Percentiles rank a stretch among this genome's conserved stretches.
Evolutionary conservation across 1,140 invertebrate genomes (phyloP).

Genomic region (Proales similis): DNA sequence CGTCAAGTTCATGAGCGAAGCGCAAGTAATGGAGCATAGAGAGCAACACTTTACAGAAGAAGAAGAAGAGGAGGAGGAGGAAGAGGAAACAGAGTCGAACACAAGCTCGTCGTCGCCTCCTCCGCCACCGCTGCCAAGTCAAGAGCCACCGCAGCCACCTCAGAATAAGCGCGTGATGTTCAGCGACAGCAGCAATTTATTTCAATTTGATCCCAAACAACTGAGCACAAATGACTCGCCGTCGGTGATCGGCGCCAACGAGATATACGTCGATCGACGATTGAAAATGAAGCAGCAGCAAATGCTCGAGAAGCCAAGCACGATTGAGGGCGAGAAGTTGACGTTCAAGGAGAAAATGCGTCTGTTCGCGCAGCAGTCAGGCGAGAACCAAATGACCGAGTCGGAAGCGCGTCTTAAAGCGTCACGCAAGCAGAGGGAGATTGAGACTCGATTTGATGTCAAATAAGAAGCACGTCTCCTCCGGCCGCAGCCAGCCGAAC

Average conservation of each 20-base stretch:
- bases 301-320: conserved; percentile 7
- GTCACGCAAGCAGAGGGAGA: conserved; percentile 21
- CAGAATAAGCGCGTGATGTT: conserved; percentile 34
- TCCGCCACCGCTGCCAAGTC: conserved; percentile 9
- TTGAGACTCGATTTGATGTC: conserved; percentile 29
- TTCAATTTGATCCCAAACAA: conserved; percentile 7
- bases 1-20: conserved; percentile 6
- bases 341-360: conserved; percentile 37
- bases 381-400: conserved; percentile 22
- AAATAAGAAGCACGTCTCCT: no score
- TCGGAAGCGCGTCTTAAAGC: conserved; percentile 4
- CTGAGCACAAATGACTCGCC: conserved; percentile 31
- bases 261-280: conserved; percentile 55
- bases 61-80: background rate
- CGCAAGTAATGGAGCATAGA: conserved; percentile 4
- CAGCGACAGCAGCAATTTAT: conserved; percentile 27
- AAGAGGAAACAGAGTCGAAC: background rate
- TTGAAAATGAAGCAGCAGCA: conserved; percentile 36
- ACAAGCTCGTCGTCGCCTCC: conserved; percentile 18
- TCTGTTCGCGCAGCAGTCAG: conserved; percentile 35
- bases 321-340: conserved; percentile 28
- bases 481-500: no score
- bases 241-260: conserved; percentile 49
- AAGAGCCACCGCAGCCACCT: background rate
- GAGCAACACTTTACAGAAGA: background rate